These are phyloP conservation scores for Moxostoma hubbsi DNA, from an alignment of 2,797 vertebrate genomes.

Conservation along the genomic window DNA sequence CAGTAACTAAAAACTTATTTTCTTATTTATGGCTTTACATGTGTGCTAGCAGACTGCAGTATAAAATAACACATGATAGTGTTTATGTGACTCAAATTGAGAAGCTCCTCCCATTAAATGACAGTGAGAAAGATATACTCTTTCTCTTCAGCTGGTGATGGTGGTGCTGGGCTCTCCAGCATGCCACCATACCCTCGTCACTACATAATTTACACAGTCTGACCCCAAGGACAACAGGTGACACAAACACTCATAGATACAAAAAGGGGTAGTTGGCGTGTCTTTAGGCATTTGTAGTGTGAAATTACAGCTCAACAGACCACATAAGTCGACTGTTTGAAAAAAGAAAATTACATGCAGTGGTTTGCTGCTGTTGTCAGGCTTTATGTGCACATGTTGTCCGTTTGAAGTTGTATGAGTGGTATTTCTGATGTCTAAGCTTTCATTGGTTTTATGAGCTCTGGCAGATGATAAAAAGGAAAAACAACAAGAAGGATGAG, in stretches of 20 bases:
- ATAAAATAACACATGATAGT: conserved; percentile 12
- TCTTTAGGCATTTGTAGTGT: conserved; percentile 1
- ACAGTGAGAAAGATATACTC: conserved; percentile 32
- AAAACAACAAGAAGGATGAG: conserved; percentile 31
- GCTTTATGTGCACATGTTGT: conserved; percentile 29
- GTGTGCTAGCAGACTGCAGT: neutral
- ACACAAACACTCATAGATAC: conserved; percentile 4
- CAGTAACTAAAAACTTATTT: neutral
- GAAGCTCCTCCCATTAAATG: conserved; percentile 8
- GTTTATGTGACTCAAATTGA: neutral
- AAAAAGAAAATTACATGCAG: conserved; percentile 33
- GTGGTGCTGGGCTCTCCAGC: conserved; percentile 22
- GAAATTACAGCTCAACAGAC: conserved; percentile 21
- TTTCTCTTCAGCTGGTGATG: conserved; percentile 39
- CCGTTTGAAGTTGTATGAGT: conserved; percentile 36
- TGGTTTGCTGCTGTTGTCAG: conserved; percentile 5
- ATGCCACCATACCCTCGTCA: conserved; percentile 10
- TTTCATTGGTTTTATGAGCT: conserved; percentile 35
- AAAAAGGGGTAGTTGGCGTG: neutral
- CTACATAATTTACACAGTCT: neutral
- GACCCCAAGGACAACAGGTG: conserved; percentile 35
- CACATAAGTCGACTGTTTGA: conserved; percentile 32
- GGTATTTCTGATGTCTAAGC: conserved; percentile 41
- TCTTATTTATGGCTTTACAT: neutral
- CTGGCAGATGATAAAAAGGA: conserved; percentile 40